Conservation (phyloP, 2,888 invertebrate species). For the Danaus chrysippus region DNA sequence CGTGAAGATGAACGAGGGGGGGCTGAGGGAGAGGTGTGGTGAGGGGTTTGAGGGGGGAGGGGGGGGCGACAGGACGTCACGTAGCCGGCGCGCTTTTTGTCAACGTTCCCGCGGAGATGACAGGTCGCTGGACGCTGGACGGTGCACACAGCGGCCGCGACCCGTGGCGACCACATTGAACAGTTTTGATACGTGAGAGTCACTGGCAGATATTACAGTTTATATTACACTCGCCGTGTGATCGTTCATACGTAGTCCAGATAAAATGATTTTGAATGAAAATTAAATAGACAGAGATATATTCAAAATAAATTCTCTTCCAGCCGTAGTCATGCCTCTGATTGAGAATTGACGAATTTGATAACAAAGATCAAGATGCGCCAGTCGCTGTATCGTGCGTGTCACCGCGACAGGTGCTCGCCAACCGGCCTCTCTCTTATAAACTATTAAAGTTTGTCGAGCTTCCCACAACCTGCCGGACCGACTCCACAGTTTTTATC, state of each 20-base stretch:
- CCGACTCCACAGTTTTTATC: slow-evolving; percentile 28
- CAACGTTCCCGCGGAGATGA: slow-evolving; percentile 78
- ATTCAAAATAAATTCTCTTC: too few species aligned
- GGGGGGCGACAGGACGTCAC: slow-evolving; percentile 69
- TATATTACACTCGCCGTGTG: slow-evolving; percentile 22
- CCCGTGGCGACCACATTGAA: slow-evolving; percentile 44
- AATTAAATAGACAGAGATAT: too few species aligned
- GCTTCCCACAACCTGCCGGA: slow-evolving; percentile 40
- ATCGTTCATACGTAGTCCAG: slow-evolving; percentile 17
- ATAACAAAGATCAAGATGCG: slow-evolving; percentile 40
- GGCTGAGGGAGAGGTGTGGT: slow-evolving; percentile 36
- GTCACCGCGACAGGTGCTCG: slow-evolving; percentile 57
- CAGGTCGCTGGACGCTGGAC: slow-evolving; percentile 78
- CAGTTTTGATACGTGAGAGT: slow-evolving; percentile 59
- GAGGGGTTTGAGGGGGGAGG: slow-evolving; percentile 20
- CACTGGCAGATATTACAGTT: slow-evolving; percentile 11
- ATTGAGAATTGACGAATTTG: background rate
- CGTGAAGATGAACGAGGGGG: slow-evolving; percentile 40
- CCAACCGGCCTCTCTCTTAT: slow-evolving; percentile 35
- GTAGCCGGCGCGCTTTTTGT: slow-evolving; percentile 78
- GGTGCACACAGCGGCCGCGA: slow-evolving; percentile 69
- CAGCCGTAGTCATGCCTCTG: too few species aligned
- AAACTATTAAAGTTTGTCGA: slow-evolving; percentile 38
- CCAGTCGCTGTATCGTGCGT: slow-evolving; percentile 34
- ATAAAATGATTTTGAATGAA: too few species aligned